Conservation (phyloP, 64 coral and sea anemone species). For the Pocillopora verrucosa region DNA sequence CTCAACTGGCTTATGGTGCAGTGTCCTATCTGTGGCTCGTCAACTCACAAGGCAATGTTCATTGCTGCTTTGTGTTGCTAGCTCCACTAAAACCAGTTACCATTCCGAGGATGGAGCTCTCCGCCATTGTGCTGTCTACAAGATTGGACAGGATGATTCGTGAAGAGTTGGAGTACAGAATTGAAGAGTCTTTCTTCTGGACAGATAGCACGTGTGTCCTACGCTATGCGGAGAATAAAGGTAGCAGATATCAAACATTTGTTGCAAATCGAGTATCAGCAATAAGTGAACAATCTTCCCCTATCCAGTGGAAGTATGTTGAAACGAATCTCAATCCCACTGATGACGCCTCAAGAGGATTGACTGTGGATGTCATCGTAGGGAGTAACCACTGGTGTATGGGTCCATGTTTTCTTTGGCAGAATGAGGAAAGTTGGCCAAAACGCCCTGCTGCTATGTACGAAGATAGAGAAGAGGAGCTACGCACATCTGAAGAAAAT, state of each 20-base stretch:
- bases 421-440: background rate
- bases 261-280: background rate
- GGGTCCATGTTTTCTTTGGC: background rate
- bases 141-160: conserved; percentile 23
- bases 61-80: background rate
- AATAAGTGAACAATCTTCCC: background rate
- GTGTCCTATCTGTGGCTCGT: background rate
- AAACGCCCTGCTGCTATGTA: background rate
- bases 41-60: background rate
- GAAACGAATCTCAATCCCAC: background rate
- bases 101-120: conserved; percentile 21
- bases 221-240: background rate
- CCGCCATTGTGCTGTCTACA: background rate
- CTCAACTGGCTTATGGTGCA: conserved; percentile 6
- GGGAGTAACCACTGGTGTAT: background rate
- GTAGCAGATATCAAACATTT: background rate
- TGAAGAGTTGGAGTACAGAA: background rate
- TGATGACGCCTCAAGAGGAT: conserved; percentile 3
- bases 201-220: conserved; percentile 10
- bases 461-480: background rate
- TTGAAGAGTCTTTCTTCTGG: conserved; percentile 2
- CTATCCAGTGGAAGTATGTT: background rate
- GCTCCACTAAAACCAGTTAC: background rate
- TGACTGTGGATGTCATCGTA: background rate
- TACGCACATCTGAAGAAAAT: background rate